Evolutionary conservation across 2,797 vertebrate species (phyloP).

Genomic region (Megalops cyprinoides): DNA sequence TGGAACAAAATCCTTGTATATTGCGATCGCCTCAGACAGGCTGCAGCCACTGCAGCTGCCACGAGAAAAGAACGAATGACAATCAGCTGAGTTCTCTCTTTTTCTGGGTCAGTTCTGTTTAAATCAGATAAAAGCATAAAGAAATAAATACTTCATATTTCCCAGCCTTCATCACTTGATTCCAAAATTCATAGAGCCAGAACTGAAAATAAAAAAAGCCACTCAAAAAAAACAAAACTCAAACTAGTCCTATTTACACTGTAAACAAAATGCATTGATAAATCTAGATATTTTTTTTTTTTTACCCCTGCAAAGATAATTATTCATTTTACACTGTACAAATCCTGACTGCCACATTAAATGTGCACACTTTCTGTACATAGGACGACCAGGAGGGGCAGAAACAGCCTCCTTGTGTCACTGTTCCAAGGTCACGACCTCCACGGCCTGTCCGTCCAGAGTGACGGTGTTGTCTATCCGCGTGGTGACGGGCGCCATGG

Average conservation of each 20-base stretch:
- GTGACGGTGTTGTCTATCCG: conserved; percentile 93
- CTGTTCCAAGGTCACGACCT: conserved; percentile 95
- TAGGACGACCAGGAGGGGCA: no score
- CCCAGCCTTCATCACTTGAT: conserved; percentile 45
- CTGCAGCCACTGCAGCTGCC: background rate
- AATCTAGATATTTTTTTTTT: conserved; percentile 47
- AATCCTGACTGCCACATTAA: no score
- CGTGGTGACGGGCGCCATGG: conserved; percentile 93
- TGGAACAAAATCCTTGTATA: conserved; percentile 24
- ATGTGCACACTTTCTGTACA: no score
- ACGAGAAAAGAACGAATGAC: conserved; percentile 41
- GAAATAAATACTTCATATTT: conserved; percentile 71
- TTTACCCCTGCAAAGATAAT: conserved; percentile 66
- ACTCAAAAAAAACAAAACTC: conserved; percentile 39
- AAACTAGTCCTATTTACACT: conserved; percentile 63
- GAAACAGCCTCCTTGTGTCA: conserved; percentile 65
- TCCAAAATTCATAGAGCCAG: conserved; percentile 61
- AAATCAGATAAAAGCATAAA: conserved; percentile 47
- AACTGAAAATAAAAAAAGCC: conserved; percentile 32
- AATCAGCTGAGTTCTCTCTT: conserved; percentile 60
- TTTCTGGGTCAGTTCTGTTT: conserved; percentile 65
- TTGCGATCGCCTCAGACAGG: background rate
- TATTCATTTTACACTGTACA: conserved; percentile 68
- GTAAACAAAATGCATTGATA: conserved; percentile 68
- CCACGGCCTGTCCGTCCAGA: conserved; percentile 94